Base-by-base conservation (phyloP, 2,797 vertebrate species). In the Myotis pilosus region DNA sequence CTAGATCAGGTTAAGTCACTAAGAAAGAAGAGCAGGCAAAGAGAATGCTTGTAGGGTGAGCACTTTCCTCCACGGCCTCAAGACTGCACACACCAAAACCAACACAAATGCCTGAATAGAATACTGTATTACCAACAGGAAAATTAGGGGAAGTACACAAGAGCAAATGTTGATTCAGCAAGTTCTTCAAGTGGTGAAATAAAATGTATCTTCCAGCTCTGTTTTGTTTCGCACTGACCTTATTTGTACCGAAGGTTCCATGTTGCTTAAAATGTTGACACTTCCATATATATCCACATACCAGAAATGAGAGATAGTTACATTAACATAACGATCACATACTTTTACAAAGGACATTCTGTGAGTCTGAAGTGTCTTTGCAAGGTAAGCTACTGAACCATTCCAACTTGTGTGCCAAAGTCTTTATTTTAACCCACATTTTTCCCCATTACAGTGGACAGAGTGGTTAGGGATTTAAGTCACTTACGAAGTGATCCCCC, bases 341-440 rank as follows among this genome's bases (percentile, higher is more conserved):
- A 78, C 76, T 88, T 95, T 88, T 90, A 89, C 68, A 72, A 86
- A 47, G 12, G 5, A 60, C 62, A 66, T 51, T 68, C 55, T 85
- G 38, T 38, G 55, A 69, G 15, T 41, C 11, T 36, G 55, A 90
- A 71, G 22, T 0, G 3, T 62, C 93, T 74, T 74, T 75, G 78
- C 74, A 82, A 89, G 44, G 47, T 4, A 83, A 23, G 36, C 10
- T 36, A 62, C 8, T 55, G 83, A 75, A 88, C 41, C n/a, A 81
- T 44, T 78, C 47, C 28, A 81, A 86, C n/a, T 38, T 44, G 10
- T 10, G 8, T 12, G 30, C 30, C 57, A 41, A 71, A 23, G 66
- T 22, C 66, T 49, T 76, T 49, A 36, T 76, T 53, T 53, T 72
- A 78, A 36, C 23, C 75, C 75, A 78, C n/a, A 53, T 36, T 53